Evolutionary conservation across 1,140 invertebrate genomes (phyloP), one percentile per base, ranked within the genome.

Genomic region (Lepidostoma basale): DNA sequence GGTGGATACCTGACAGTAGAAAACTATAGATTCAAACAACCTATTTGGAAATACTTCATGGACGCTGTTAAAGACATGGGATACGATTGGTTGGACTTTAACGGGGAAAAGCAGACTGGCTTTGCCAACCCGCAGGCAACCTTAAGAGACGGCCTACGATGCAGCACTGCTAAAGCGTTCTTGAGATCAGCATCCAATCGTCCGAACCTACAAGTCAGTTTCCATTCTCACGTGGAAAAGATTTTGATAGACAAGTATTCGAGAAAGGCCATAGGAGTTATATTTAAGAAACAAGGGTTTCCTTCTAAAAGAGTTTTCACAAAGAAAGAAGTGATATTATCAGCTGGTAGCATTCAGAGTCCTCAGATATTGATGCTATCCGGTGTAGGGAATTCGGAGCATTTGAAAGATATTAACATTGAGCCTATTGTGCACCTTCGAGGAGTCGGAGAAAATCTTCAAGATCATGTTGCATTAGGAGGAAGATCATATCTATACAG

Each of bases 341-440:
- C 88, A 0, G 89, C 90, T 3, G 92, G 92, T 0, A 74, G 89
- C 0, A 76, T 94, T 62, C 86, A 88, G 42, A 88, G 89, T 25
- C 92, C 93, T 0, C 91, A 94, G 73, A 72, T 96, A 3, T 77
- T 96, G 26, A 92, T 96, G 91, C 76, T 95, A 3, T 92, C 90
- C 1, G 91, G 90, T 1, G 78, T 89, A 26, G 94, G 94, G 3
- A 91, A 92, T 0, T 75, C 72, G 3, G 77, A 85, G 3, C 87
- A 94, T 74, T 77, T 91, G 8, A 76, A 85, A 62, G 79, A 87
- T 59, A 70, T 88, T 6, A 83, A 84, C n/a, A 89, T 93, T 16
- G 73, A 76, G 58, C 75, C 78, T 1, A 74, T 85, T 52, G 75
- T 83, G 1, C 78, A 90, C 75, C 77, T 88, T 28, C 88, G 92